phyloP scores from a whole-genome alignment of 2,797 vertebrate genomes.

The Saxicola maurus region DNA sequence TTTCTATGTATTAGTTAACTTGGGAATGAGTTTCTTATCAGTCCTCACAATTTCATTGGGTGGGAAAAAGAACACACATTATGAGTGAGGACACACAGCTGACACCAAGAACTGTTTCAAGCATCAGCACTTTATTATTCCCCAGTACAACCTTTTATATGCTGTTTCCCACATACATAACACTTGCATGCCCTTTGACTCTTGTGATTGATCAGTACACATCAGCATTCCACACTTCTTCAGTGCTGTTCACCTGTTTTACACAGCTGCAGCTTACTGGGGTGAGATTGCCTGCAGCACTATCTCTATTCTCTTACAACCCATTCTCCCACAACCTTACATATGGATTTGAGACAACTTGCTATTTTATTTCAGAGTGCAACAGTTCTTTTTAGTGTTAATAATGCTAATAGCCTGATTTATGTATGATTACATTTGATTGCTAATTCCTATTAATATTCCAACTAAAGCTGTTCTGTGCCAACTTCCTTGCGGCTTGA shows the following conservation, averaged over 20 bases:
- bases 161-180: neutral
- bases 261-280: neutral
- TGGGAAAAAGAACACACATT: neutral
- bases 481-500: neutral
- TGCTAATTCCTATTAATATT: neutral
- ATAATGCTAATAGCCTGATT: neutral
- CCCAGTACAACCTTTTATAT: neutral
- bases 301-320: neutral
- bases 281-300: neutral
- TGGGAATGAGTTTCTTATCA: neutral
- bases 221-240: neutral
- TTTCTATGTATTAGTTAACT: neutral
- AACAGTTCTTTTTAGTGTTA: neutral
- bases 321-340: neutral
- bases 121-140: neutral
- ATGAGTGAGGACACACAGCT: neutral
- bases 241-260: neutral
- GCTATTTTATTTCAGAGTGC: neutral
- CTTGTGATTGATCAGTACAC: neutral
- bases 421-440: neutral
- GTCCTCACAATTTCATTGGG: neutral
- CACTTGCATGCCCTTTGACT: neutral
- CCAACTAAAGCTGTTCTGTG: neutral
- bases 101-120: neutral
- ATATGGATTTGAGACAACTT: neutral